Evolutionary conservation across 2,113 vertebrate species (phyloP).

Genomic region (Gopherus flavomarginatus): DNA sequence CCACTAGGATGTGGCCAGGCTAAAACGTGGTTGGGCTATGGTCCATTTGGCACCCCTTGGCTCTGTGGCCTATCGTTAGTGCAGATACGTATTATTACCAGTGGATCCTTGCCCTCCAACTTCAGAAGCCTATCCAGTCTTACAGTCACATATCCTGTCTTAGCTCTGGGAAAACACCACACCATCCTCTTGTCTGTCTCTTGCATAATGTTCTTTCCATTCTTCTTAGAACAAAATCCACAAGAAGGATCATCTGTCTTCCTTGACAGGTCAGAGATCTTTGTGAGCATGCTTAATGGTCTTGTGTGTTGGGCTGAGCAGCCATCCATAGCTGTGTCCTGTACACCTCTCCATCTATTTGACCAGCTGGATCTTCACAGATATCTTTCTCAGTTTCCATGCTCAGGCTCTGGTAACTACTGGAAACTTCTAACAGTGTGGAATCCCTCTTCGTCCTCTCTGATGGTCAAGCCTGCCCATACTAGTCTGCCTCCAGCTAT

Average conservation of each 20-base stretch:
- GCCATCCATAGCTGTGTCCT: background rate
- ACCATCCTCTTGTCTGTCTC: no score
- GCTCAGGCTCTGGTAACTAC: background rate
- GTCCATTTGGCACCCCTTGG: background rate
- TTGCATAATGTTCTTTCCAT: background rate
- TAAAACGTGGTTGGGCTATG: background rate
- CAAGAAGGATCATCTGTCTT: background rate
- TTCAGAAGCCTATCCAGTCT: background rate
- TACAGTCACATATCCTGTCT: background rate
- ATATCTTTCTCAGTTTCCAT: background rate
- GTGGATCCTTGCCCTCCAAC: background rate
- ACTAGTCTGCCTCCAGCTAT: background rate
- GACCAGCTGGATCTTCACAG: background rate
- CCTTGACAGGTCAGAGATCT: background rate
- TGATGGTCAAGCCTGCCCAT: background rate
- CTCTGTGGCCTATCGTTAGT: no score
- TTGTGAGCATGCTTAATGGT: background rate
- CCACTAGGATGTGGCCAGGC: background rate
- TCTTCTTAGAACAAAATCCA: background rate
- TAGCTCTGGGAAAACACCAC: background rate
- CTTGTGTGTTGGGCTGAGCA: background rate
- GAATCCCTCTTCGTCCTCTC: background rate
- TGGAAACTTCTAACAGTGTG: background rate
- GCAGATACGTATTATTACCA: background rate
- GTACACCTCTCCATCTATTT: background rate